Evolutionary conservation across 2,113 vertebrate genomes (phyloP), one percentile per base, ranked within the genome.

Genomic region (Oriolus oriolus): DNA sequence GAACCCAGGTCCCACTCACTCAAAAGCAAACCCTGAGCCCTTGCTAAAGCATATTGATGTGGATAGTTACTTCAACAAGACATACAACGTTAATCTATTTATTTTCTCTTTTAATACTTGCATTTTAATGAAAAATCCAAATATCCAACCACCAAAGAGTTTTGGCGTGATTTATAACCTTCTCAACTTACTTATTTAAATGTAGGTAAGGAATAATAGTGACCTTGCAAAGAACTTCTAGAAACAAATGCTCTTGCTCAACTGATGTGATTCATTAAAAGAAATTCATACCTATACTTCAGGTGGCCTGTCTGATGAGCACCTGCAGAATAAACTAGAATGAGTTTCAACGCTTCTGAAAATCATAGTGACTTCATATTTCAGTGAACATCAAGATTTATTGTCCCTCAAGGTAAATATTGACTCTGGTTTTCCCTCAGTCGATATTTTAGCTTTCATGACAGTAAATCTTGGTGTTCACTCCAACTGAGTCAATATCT

Each of bases 401-500:
- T 94, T 90, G 94, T 89, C 77, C 79, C 82, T 92, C 88, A 93
- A 97, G 94, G 92, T 96, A 97, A 96, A 91, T 96, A 97, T 97
- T 96, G 96, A 97, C 96, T 97, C 90, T 39, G n/a, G 90, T 96
- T 96, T 95, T 91, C 90, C 87, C 92, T 96, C 84, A 91, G 96
- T 96, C 96, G 6, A 96, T 97, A 96, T 81, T 96, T 96, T 83
- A 95, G 94, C 69, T 96, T 96, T 96, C 76, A 94, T 84, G 93
- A 94, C 94, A 97, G 94, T 97, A 97, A 96, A 97, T 97, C 95
- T 95, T 92, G 77, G 86, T 95, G 92, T 94, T 94, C 96, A 92
- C 84, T 94, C 95, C 96, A 96, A 94, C 84, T 93, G 83, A 97
- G 96, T 97, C 97, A 96, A 97, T 97, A 97, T 89, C 93, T 96